These are phyloP conservation scores for Nipponia nippon DNA, from an alignment of 2,113 vertebrate species.

Conservation along the genomic window DNA sequence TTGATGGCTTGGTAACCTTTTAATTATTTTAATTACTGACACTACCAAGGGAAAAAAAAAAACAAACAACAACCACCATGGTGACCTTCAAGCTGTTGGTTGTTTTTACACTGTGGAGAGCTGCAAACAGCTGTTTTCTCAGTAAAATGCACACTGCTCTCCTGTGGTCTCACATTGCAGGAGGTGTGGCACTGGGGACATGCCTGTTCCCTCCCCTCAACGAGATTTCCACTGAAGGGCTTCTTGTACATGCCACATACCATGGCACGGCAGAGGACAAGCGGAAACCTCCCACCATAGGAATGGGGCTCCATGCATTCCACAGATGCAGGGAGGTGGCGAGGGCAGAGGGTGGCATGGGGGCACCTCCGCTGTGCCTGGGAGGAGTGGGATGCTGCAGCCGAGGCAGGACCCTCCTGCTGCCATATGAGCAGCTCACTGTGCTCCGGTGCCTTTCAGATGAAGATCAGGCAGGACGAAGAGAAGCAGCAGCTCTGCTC, in stretches of 20 bases:
- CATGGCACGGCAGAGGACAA: not conserved
- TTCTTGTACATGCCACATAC: not conserved
- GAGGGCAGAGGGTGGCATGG: not conserved
- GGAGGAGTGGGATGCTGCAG: not conserved
- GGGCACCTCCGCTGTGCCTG: not conserved
- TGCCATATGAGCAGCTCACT: not conserved
- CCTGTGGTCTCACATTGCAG: fast-evolving
- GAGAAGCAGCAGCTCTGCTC: conserved; percentile 70
- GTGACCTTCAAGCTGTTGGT: not conserved
- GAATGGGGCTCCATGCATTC: not conserved
- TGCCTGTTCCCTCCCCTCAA: not conserved
- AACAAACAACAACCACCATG: not conserved
- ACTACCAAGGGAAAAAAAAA: not conserved
- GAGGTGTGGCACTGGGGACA: fast-evolving
- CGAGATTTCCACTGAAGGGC: not conserved
- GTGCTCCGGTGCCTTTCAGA: conserved; percentile 23
- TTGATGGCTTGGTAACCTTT: not conserved
- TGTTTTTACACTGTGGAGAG: not conserved
- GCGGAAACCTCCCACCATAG: not conserved
- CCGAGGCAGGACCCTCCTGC: not conserved
- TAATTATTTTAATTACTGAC: not conserved
- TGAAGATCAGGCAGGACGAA: conserved; percentile 70
- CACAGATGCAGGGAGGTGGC: fast-evolving
- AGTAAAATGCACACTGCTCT: not conserved
- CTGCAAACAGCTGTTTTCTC: not conserved